Base-by-base conservation (phyloP, 2,888 invertebrate genomes). In the Ectropis crepuscularia region DNA sequence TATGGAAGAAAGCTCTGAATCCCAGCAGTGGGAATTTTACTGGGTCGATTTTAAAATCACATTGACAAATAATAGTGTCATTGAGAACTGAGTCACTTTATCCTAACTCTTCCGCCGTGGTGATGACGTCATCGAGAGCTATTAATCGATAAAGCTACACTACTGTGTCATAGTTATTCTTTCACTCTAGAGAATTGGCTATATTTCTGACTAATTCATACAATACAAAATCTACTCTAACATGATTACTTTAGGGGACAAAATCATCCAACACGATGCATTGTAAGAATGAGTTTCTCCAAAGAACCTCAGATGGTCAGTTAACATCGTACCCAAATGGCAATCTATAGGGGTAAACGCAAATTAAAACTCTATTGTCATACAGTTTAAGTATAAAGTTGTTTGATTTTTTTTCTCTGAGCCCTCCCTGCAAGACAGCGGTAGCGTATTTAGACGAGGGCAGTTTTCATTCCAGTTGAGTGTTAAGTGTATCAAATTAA, bases 231-330 rank as follows among this genome's bases (percentile, higher is more conserved):
- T 71, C 63, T 58, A 80, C 82, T 73, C 61, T 86, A 81, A 65
- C 0, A 0, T 0, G 0, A 38, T 43, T 4, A 12, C 0, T 6
- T 64, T 79, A 82, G 53, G 68, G 75, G 74, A 65, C 70, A 74
- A 71, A 76, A 37, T 43, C 5, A 46, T 9, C 5, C 42, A 48
- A 38, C 41, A 50, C 10, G 12, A 6, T 28, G 69, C 74, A 76
- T 76, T 74, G 80, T 80, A 83, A 79, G 81, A 85, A 83, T 81
- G 69, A 83, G 82, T 85, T 85, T 86, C 86, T 87, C 86, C 77
- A 82, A 89, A 89, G 89, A 87, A 87, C 83, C 74, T 60, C 49
- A 57, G 48, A 59, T 37, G 12, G 46, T 45, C 12, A 48, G 50
- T 36, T 45, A 42, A 37, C 28, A 8, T 38, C 57, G 43, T 36